Evolutionary conservation across 2,888 invertebrate species (phyloP), one percentile per base, ranked within the genome.

Genomic region (Pycnomerus fuliginosus): DNA sequence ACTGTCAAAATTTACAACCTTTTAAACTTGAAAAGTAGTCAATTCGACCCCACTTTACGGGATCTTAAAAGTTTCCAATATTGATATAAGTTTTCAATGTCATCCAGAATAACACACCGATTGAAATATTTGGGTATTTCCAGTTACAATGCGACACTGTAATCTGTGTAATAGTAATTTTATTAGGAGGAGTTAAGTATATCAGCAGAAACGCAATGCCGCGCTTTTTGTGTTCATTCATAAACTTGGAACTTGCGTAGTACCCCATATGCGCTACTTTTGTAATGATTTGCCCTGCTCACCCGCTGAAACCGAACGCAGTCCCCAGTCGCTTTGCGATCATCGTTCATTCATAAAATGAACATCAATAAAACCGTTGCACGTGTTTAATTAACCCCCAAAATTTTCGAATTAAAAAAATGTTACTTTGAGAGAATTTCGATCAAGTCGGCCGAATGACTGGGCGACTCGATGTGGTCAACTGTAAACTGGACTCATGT

Each of bases 291-390:
- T 30, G 32, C 23, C 27, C 36, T 17, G 29, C 11, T 15, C 40
- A 40, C n/a, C n/a, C n/a, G n/a, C n/a, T n/a, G n/a, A n/a, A n/a
- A n/a, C 41, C 44, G 48, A 48, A 55, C 50, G 54, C 52, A 50
- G 46, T 45, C 44, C 39, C 52, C 52, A 46, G 50, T 57, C 50
- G 52, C 50, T 49, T 50, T 24, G 23, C 58, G 56, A n/a, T n/a
- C 58, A 53, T 61, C 56, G 55, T 65, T 65, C 67, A 67, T 67
- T 67, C 67, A 67, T 67, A 63, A 66, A 63, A 54, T 46, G 49
- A 29, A 44, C 44, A 44, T 35, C 48, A 50, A 44, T 45, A 52
- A 50, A 48, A 34, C 37, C 23, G 42, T 48, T 50, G 52, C 58
- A 58, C 56, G 56, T 56, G 58, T 53, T 50, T 16, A 17, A 33